These are phyloP conservation scores for Bos taurus DNA, from an alignment of 2,113 vertebrate genomes.

Conservation along the genomic window DNA sequence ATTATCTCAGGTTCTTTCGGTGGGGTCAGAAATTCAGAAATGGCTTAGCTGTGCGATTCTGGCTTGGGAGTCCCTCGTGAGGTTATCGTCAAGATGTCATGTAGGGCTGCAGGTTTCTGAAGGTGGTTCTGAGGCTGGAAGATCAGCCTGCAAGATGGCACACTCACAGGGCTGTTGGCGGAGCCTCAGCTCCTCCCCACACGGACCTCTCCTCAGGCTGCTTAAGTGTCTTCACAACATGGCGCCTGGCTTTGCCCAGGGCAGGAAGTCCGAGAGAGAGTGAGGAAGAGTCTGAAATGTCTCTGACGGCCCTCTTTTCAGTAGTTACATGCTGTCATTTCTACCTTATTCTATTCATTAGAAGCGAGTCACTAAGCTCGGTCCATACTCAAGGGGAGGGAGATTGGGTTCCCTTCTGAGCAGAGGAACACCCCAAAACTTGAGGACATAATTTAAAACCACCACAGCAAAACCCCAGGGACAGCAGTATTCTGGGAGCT, in stretches of 20 bases:
- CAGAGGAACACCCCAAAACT: not conserved
- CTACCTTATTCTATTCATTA: not conserved
- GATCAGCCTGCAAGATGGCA: no score
- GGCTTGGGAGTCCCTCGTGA: not conserved
- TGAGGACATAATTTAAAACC: not conserved
- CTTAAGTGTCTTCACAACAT: not conserved
- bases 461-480: no score
- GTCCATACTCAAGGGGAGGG: not conserved
- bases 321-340: not conserved
- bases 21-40: not conserved
- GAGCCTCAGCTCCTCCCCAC: no score
- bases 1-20: not conserved
- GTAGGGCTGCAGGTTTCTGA: no score
- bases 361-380: not conserved
- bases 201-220: not conserved
- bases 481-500: fast-evolving
- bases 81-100: not conserved
- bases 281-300: not conserved
- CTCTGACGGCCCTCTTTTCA: not conserved
- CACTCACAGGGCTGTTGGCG: no score
- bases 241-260: fast-evolving
- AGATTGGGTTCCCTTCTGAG: not conserved
- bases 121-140: no score
- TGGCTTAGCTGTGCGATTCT: no score
- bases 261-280: not conserved